Evolutionary conservation across 2,888 invertebrate genomes (phyloP).

Genomic region (Itoplectis maculator): DNA sequence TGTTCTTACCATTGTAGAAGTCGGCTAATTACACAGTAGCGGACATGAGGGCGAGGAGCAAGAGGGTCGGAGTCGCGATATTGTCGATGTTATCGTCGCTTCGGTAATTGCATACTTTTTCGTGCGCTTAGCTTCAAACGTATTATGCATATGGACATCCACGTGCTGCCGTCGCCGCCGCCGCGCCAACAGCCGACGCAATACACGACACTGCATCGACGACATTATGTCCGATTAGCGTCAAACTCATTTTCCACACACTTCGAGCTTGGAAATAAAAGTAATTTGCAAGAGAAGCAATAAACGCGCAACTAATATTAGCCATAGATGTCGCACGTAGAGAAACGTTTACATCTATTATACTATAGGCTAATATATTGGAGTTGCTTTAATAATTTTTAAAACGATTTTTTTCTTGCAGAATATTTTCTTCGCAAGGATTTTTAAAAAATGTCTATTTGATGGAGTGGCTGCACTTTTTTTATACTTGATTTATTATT

Average conservation of each 20-base stretch:
- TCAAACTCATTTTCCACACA: not conserved
- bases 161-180: constrained; percentile 12
- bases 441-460: too few species aligned
- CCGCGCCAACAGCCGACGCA: not conserved
- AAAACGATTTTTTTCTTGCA: too few species aligned
- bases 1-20: constrained; percentile 22
- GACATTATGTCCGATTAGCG: constrained; percentile 28
- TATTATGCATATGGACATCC: constrained; percentile 45
- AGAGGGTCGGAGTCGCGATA: constrained; percentile 60
- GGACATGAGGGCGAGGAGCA: constrained; percentile 50
- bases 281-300: not conserved
- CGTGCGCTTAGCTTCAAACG: constrained; percentile 41
- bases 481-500: too few species aligned
- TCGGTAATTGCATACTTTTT: constrained; percentile 61
- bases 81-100: constrained; percentile 61
- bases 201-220: not conserved
- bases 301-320: not conserved
- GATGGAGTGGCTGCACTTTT: too few species aligned
- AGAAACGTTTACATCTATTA: too few species aligned
- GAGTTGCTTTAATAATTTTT: too few species aligned
- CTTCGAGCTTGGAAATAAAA: not conserved
- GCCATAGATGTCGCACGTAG: too few species aligned
- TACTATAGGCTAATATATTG: too few species aligned
- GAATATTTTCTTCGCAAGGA: too few species aligned
- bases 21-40: constrained; percentile 50